A percentile compares a stretch with the other conserved stretches of the same genome.
These are phyloP conservation scores for Trinectes maculatus DNA, from an alignment of 2,113 vertebrate species.

Conservation along the genomic window DNA sequence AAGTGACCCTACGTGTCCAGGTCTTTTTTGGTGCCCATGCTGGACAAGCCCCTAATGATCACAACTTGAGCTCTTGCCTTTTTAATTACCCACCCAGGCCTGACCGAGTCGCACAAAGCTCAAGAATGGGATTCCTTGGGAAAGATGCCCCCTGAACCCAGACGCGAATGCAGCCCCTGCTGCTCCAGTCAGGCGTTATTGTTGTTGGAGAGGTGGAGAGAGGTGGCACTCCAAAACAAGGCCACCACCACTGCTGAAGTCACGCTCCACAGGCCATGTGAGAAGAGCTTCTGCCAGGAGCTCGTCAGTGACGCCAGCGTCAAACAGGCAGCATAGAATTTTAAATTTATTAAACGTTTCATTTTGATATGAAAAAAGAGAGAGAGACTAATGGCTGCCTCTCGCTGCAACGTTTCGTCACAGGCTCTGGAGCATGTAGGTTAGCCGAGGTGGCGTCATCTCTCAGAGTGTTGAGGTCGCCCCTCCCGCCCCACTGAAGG, in stretches of 20 bases:
- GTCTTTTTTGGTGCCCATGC: slow-evolving; percentile 43
- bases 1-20: slow-evolving; percentile 35
- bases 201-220: slow-evolving; percentile 66
- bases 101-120: slow-evolving; percentile 81
- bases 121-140: slow-evolving; percentile 67
- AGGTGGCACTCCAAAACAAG: slow-evolving; percentile 54
- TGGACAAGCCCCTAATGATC: slow-evolving; percentile 79
- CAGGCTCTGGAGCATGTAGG: slow-evolving; percentile 64
- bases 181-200: slow-evolving; percentile 67
- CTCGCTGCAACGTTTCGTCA: slow-evolving; percentile 54
- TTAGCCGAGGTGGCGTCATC: slow-evolving; percentile 58
- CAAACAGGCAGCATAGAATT: slow-evolving; percentile 23
- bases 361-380: slow-evolving; percentile 29
- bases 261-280: slow-evolving; percentile 60
- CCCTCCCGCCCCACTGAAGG: slow-evolving; percentile 36
- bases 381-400: slow-evolving; percentile 40
- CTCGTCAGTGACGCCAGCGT: slow-evolving; percentile 39
- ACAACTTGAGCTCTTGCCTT: slow-evolving; percentile 79
- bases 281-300: slow-evolving; percentile 58
- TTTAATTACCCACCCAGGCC: slow-evolving; percentile 85
- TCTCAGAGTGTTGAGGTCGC: slow-evolving; percentile 16
- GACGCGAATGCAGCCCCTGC: slow-evolving; percentile 68
- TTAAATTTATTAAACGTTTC: slow-evolving; percentile 48
- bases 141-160: slow-evolving; percentile 74
- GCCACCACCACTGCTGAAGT: slow-evolving; percentile 54